phyloP scores from a whole-genome alignment of 1,140 invertebrate genomes.

The Aphelinus certus region DNA sequence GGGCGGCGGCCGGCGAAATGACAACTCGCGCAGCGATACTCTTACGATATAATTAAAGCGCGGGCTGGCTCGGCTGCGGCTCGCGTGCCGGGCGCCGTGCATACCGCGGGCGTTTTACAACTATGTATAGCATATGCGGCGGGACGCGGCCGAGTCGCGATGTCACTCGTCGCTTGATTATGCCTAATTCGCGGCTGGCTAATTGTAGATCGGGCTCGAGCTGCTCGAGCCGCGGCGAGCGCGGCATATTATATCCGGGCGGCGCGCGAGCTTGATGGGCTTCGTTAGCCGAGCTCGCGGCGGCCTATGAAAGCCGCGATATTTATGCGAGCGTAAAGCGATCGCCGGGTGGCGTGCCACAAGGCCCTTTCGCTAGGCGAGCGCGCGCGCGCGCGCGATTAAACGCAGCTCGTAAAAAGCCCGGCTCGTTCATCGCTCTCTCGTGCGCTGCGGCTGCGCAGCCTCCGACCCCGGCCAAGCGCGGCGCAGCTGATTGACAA shows the following conservation, averaged over 20 bases:
- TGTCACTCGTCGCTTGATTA: slow-evolving; percentile 33
- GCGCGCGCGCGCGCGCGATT: slow-evolving; percentile 19
- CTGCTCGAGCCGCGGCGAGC: too few species aligned
- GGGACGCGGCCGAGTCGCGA: neutral
- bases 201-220: slow-evolving; percentile 29
- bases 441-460: neutral
- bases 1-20: slow-evolving; percentile 1
- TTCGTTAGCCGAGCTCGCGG: slow-evolving; percentile 11
- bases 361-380: slow-evolving; percentile 25
- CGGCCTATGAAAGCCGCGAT: slow-evolving; percentile 28
- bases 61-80: neutral
- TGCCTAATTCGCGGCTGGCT: slow-evolving; percentile 21
- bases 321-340: slow-evolving; percentile 38
- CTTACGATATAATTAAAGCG: slow-evolving; percentile 29
- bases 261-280: neutral
- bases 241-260: neutral
- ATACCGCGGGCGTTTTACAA: slow-evolving; percentile 11
- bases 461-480: too few species aligned
- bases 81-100: neutral
- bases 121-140: slow-evolving; percentile 3
- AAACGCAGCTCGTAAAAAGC: slow-evolving; percentile 40
- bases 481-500: slow-evolving; percentile 25
- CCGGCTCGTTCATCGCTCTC: neutral
- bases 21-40: slow-evolving; percentile 21
- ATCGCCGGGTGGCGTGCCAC: slow-evolving; percentile 32